Conservation (phyloP, 2,113 vertebrate species). For the Collichthys lucidus region DNA sequence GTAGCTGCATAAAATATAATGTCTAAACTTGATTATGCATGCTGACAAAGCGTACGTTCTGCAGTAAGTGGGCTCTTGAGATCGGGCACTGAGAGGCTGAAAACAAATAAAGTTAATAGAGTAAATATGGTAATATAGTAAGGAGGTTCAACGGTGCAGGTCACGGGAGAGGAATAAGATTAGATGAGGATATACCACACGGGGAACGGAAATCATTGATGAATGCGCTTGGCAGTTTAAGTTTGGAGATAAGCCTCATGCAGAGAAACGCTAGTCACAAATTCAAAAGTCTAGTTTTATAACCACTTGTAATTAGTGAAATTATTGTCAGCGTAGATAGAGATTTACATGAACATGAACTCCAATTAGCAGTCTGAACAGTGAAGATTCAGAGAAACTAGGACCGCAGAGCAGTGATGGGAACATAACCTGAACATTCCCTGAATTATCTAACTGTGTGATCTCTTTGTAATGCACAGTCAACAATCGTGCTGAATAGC, state of each 20-base stretch:
- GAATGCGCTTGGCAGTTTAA: constrained; percentile 4
- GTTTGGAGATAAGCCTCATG: not conserved
- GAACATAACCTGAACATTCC: not conserved
- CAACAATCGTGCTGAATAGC: constrained; percentile 29
- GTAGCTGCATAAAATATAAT: constrained; percentile 36
- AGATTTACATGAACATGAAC: not conserved
- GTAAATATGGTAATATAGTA: constrained; percentile 54
- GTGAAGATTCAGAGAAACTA: not conserved
- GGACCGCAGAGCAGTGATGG: not conserved
- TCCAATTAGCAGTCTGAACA: not conserved
- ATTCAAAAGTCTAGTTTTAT: not conserved
- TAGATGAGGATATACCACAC: not conserved
- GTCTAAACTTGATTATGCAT: constrained; percentile 42
- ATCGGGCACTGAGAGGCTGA: constrained; percentile 25
- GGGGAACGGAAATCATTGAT: not conserved
- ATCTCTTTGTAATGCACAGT: constrained; percentile 28
- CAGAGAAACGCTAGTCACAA: not conserved
- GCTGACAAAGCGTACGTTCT: constrained; percentile 40
- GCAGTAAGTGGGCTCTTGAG: constrained; percentile 31
- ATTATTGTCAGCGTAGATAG: not conserved
- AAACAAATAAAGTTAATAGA: constrained; percentile 59
- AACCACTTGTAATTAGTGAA: not conserved
- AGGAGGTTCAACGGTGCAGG: constrained; percentile 39
- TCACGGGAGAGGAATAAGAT: constrained; percentile 25
- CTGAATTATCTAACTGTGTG: not conserved